Conservation (phyloP, 2,888 invertebrate species). For the Scrobipalpa atriplicella region DNA sequence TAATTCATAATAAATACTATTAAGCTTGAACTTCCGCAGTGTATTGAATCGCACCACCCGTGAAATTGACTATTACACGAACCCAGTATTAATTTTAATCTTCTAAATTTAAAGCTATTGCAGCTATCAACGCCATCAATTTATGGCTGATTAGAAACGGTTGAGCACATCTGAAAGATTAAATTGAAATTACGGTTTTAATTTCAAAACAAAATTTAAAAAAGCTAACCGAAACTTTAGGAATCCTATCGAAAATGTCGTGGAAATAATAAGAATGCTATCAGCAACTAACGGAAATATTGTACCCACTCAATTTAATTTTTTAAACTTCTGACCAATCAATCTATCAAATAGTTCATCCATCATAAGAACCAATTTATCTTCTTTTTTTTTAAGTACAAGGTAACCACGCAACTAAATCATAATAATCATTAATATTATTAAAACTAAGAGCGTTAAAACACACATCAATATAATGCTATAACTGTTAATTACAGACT, state of each 20-base stretch:
- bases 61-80: slow-evolving; percentile 24
- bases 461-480: neutral
- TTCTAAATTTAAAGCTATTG: slow-evolving; percentile 21
- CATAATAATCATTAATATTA: neutral
- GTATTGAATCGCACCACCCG: slow-evolving; percentile 10
- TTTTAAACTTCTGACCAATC: too few species aligned
- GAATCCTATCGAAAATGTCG: neutral
- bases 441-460: neutral
- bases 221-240: neutral
- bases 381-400: neutral
- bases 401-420: neutral
- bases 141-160: slow-evolving; percentile 24
- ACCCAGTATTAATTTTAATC: slow-evolving; percentile 22
- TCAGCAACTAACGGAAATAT: too few species aligned
- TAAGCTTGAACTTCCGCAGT: slow-evolving; percentile 10
- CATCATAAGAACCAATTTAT: neutral
- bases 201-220: neutral
- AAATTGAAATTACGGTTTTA: neutral
- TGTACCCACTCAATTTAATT: too few species aligned
- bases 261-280: too few species aligned
- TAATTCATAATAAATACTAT: slow-evolving; percentile 16
- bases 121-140: slow-evolving; percentile 20
- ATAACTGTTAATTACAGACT: neutral
- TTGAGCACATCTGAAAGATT: slow-evolving; percentile 18
- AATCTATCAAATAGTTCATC: too few species aligned